Evolutionary conservation across 2,888 invertebrate genomes (phyloP), one percentile per base, ranked within the genome.

Genomic region (Tenthredo amoena): DNA sequence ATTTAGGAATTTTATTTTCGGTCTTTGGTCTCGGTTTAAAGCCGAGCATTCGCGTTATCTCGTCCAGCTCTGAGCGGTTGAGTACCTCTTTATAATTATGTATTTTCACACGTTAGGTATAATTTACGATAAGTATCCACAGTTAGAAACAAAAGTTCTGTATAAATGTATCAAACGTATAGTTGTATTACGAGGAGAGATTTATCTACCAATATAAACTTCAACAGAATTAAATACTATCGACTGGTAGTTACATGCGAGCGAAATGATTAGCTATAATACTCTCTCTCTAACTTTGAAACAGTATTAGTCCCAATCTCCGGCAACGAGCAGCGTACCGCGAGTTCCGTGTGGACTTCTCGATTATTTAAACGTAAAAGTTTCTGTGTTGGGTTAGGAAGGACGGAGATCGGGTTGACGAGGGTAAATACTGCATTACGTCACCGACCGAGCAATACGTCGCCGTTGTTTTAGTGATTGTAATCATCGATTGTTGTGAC

Each of bases 1-100:
- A 50, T 77, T 47, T 77, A 26, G 15, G n/a, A 34, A 50, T 77
- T 55, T 55, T 77, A 77, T 77, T 77, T 55, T 77, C 34, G 77
- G 31, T 77, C 15, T 21, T 77, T 5, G 34, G 18, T 55, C 34
- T 47, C 2, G 50, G 26, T 21, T 74, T 3, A 21, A 21, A n/a
- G n/a, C 5, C 26, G 37, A 71, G 40, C 18, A 37, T 4, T 37
- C 37, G 71, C 71, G 9, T 12, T 5, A 40, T 34, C 9, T 71
- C 37, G 37, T 34, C 1, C 15, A 34, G 5, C 6, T 34, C 7
- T n/a, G 10, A 34, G 1, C 9, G 26, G 34, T 18, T 37, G 34
- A 34, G 9, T 34, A n/a, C 15, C 15, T 34, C 0, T 71, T 18
- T 37, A 50, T 37, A 7, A 18, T 12, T 62, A 12, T 12, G 21